Conservation (phyloP, 1,140 invertebrate species). For the Drosophila nannoptera region DNA sequence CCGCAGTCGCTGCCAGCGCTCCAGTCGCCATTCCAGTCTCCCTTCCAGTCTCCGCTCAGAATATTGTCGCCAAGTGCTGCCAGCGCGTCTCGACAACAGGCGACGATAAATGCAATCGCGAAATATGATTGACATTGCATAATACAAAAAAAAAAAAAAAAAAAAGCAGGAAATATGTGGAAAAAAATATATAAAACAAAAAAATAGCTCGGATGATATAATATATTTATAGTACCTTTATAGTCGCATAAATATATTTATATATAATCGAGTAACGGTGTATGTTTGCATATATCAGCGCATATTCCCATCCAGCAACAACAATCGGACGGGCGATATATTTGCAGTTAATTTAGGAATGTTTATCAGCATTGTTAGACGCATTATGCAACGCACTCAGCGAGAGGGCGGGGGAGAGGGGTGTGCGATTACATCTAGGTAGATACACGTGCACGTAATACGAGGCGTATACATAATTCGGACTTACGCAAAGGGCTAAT, state of each 20-base stretch:
- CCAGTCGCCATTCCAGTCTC: conserved; percentile 5
- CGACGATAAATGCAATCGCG: conserved; percentile 53
- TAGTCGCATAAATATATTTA: neutral
- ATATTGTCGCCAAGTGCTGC: conserved; percentile 43
- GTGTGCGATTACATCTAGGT: conserved; percentile 31
- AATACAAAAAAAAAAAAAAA: conserved; percentile 37
- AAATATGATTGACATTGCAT: conserved; percentile 67
- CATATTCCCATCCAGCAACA: conserved; percentile 5
- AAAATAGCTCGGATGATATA: neutral
- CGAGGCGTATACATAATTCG: conserved; percentile 59
- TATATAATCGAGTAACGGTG: neutral
- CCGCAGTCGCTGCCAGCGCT: neutral
- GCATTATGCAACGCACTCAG: conserved; percentile 49
- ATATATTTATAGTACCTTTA: conserved; percentile 11
- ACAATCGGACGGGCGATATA: conserved; percentile 27
- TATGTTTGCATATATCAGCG: conserved; percentile 18
- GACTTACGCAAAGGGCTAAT: conserved; percentile 54
- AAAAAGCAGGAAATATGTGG: neutral
- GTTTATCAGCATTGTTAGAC: conserved; percentile 54
- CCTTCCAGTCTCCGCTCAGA: conserved; percentile 27
- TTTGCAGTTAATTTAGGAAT: conserved; percentile 58
- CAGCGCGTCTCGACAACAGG: conserved; percentile 46
- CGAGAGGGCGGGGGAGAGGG: neutral
- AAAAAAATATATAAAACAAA: neutral
- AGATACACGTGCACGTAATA: conserved; percentile 44